Conservation (phyloP, 2,113 vertebrate genomes). For the Anguilla japonica region DNA sequence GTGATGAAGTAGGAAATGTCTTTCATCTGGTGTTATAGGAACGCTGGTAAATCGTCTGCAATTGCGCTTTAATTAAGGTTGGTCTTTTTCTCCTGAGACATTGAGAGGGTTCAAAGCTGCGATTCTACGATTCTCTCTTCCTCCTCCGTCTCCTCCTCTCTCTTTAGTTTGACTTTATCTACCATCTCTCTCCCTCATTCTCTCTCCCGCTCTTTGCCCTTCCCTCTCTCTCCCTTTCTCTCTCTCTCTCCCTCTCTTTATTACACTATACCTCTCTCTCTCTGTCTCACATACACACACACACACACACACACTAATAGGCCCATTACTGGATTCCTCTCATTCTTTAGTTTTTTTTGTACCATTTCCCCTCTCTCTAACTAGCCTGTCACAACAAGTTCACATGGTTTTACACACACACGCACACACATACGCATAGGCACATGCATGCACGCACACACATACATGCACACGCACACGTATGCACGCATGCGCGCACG, state of each 20-base stretch:
- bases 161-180: slow-evolving; percentile 11
- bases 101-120: background rate
- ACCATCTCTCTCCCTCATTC: background rate
- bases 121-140: slow-evolving; percentile 3
- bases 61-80: background rate
- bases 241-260: background rate
- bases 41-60: background rate
- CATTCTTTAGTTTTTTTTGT: slow-evolving; percentile 14
- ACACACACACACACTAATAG: background rate
- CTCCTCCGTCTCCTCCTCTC: background rate
- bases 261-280: background rate
- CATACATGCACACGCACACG: background rate
- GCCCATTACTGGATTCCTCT: slow-evolving; percentile 24
- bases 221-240: background rate
- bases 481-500: background rate
- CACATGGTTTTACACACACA: background rate
- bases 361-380: background rate
- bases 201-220: background rate
- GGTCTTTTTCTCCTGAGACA: background rate
- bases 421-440: too few species aligned
- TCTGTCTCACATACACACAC: too few species aligned
- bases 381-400: background rate
- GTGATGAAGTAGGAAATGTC: background rate
- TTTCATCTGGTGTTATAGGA: background rate
- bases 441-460: background rate